These are phyloP conservation scores for Latrodectus elegans DNA, from an alignment of 2,888 invertebrate genomes.

Conservation along the genomic window DNA sequence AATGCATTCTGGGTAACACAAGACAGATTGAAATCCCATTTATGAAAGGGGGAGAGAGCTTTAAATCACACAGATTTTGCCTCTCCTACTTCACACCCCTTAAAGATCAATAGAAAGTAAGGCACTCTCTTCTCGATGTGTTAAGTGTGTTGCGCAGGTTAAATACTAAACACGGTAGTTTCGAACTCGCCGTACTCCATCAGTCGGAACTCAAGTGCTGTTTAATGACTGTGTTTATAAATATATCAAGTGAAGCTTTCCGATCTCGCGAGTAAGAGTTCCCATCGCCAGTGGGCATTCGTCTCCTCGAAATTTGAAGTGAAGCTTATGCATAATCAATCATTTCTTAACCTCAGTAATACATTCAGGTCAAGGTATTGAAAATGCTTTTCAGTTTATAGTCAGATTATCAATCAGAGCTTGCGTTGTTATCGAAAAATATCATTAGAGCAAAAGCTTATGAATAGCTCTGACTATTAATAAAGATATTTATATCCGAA, in stretches of 20 bases:
- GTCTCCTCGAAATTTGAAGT: background rate
- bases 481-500: no score
- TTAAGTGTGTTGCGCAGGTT: background rate
- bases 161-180: slow-evolving; percentile 16
- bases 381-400: background rate
- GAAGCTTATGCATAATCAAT: slow-evolving; percentile 9
- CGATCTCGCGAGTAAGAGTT: background rate
- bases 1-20: no score
- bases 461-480: no score
- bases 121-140: no score
- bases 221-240: slow-evolving; percentile 27
- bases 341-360: background rate
- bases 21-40: no score
- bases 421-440: background rate
- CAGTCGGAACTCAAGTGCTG: slow-evolving; percentile 21
- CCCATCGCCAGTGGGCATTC: slow-evolving; percentile 3
- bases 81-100: no score
- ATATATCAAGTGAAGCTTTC: background rate
- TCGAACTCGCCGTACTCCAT: background rate
- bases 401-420: background rate
- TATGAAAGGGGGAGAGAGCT: no score
- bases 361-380: no score
- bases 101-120: no score
- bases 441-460: no score
- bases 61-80: no score